A percentile compares a stretch with the other conserved stretches of the same genome.
phyloP scores from a whole-genome alignment of 2,797 vertebrate genomes.

The Syngnathus acus region DNA sequence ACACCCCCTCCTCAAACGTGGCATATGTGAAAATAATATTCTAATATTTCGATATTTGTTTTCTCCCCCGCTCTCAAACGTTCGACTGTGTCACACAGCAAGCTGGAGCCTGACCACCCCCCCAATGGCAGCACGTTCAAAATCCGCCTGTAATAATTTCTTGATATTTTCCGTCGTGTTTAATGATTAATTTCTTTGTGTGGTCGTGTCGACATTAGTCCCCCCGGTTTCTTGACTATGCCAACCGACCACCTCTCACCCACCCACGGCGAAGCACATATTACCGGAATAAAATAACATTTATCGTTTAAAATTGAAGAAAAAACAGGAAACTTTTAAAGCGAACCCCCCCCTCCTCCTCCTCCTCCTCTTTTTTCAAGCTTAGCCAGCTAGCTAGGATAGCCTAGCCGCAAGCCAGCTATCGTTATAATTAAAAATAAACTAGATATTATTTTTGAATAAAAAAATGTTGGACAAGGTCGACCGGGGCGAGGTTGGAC shows the following conservation, averaged over 20 bases:
- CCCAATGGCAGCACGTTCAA: constrained; percentile 1
- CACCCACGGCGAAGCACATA: constrained; percentile 51
- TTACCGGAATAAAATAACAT: constrained; percentile 37
- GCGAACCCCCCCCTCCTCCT: constrained; percentile 4
- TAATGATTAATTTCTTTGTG: constrained; percentile 82
- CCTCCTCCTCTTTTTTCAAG: constrained; percentile 1
- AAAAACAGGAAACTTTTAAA: constrained; percentile 57
- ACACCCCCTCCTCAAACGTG: constrained; percentile 1
- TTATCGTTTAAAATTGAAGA: constrained; percentile 4
- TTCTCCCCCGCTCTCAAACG: not conserved
- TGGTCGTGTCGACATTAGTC: constrained; percentile 62
- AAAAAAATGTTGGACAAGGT: constrained; percentile 28
- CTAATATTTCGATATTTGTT: not conserved
- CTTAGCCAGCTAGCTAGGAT: constrained; percentile 3
- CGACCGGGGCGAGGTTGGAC: constrained; percentile 49
- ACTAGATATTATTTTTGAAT: not conserved
- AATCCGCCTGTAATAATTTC: constrained; percentile 7
- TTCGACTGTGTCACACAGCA: not conserved
- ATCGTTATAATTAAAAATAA: constrained; percentile 12
- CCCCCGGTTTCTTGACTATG: constrained; percentile 7
- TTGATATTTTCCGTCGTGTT: constrained; percentile 55
- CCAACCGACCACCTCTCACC: constrained; percentile 51
- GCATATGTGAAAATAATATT: constrained; percentile 1
- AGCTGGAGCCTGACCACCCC: not conserved
- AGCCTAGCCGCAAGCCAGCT: constrained; percentile 7